A percentile compares a stretch with the other conserved stretches of the same genome.
phyloP scores from a whole-genome alignment of 1,140 invertebrate species.

The Drosophila setifemur region DNA sequence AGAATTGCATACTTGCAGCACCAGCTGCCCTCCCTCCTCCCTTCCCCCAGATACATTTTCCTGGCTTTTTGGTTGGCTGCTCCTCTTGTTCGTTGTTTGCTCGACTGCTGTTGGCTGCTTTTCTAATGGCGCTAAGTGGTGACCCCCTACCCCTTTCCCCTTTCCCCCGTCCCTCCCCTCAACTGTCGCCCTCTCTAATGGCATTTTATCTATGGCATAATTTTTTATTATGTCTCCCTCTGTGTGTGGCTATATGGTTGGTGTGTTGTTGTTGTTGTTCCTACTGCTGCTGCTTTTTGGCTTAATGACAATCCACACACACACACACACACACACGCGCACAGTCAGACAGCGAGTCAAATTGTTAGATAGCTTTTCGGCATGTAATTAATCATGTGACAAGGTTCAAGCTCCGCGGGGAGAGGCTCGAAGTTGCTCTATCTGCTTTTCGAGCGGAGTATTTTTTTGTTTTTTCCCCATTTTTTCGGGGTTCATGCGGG shows the following conservation, averaged over 20 bases:
- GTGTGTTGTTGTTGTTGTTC: no score
- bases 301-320: slow-evolving; percentile 68
- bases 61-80: slow-evolving; percentile 41
- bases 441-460: neutral
- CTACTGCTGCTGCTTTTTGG: slow-evolving; percentile 42
- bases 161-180: neutral
- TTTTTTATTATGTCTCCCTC: slow-evolving; percentile 74
- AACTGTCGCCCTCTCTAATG: slow-evolving; percentile 56
- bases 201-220: slow-evolving; percentile 81
- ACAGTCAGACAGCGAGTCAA: slow-evolving; percentile 55
- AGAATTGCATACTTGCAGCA: slow-evolving; percentile 79
- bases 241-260: slow-evolving; percentile 13
- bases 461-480: neutral
- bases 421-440: slow-evolving; percentile 16
- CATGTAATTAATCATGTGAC: slow-evolving; percentile 80
- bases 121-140: slow-evolving; percentile 79
- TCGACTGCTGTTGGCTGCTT: slow-evolving; percentile 42
- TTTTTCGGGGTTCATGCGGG: slow-evolving; percentile 43
- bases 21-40: neutral
- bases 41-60: neutral
- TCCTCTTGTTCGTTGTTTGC: slow-evolving; percentile 32
- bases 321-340: slow-evolving; percentile 3
- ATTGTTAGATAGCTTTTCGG: slow-evolving; percentile 81
- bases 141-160: slow-evolving; percentile 35
- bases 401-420: slow-evolving; percentile 22